Conservation (phyloP, 2,888 invertebrate genomes). For the Apodemia zela region DNA sequence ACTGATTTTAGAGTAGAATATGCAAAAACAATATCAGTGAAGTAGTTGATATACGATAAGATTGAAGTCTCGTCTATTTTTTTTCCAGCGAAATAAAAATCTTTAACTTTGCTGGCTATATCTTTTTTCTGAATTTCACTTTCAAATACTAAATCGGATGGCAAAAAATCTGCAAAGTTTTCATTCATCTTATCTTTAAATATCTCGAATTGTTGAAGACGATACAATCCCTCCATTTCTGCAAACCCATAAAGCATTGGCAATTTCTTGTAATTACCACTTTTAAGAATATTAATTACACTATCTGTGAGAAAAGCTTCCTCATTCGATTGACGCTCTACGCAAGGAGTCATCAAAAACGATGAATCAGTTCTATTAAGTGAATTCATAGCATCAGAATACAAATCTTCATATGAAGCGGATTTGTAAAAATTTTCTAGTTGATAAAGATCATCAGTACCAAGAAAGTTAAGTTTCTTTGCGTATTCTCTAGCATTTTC, state of each 20-base stretch:
- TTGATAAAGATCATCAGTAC: not conserved
- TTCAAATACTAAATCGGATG: conserved; percentile 29
- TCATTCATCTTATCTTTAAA: too few relatives aligned
- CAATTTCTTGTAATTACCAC: not conserved
- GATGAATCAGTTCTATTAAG: conserved; percentile 2
- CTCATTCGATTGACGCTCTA: conserved; percentile 36
- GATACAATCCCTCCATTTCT: conserved; percentile 40
- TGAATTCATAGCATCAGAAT: conserved; percentile 7
- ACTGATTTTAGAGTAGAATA: conserved; percentile 38
- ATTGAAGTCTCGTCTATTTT: conserved; percentile 33
- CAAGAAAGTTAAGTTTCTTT: not conserved
- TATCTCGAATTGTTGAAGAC: conserved; percentile 32
- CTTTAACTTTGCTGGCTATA: conserved; percentile 33
- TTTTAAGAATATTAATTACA: conserved; percentile 40
- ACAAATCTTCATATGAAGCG: not conserved
- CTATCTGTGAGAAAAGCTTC: conserved; percentile 40
- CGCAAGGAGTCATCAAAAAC: conserved; percentile 35
- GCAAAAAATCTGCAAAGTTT: too few relatives aligned
- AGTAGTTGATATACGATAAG: conserved; percentile 33
- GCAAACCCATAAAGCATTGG: conserved; percentile 46
- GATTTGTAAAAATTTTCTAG: conserved; percentile 14
- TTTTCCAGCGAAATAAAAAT: conserved; percentile 42
- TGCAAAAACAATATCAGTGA: conserved; percentile 48
- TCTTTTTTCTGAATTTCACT: conserved; percentile 33
- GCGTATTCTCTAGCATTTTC: conserved; percentile 2